These are phyloP conservation scores for Beris chalybata DNA, from an alignment of 2,888 invertebrate genomes.

Conservation along the genomic window DNA sequence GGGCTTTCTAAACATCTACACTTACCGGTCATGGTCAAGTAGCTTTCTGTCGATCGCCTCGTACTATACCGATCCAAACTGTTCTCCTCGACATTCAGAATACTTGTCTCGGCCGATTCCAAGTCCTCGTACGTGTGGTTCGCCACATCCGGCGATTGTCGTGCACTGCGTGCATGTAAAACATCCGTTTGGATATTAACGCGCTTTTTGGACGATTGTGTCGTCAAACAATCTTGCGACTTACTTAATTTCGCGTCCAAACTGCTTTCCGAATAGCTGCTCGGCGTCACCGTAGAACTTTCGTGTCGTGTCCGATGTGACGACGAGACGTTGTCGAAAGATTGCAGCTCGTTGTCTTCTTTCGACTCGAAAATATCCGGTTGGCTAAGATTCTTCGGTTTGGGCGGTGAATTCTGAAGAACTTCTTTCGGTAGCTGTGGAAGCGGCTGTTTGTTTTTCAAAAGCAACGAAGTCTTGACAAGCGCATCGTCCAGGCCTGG, in stretches of 20 bases:
- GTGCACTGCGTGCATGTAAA: conserved; percentile 44
- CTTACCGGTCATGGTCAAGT: conserved; percentile 65
- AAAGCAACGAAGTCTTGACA: conserved; percentile 52
- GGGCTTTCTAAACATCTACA: neutral
- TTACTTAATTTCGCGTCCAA: conserved; percentile 53
- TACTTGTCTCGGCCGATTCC: conserved; percentile 54
- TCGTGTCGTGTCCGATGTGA: conserved; percentile 41
- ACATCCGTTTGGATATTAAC: conserved; percentile 65
- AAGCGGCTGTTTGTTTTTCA: conserved; percentile 57
- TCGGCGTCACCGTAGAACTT: conserved; percentile 55
- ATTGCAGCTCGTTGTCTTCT: conserved; percentile 53
- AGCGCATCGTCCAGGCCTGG: conserved; percentile 53
- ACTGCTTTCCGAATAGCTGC: conserved; percentile 53
- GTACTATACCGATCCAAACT: conserved; percentile 61
- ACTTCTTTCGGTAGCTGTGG: conserved; percentile 50
- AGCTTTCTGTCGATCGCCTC: conserved; percentile 62
- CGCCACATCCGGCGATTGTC: conserved; percentile 38
- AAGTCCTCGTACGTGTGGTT: conserved; percentile 51
- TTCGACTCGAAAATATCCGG: conserved; percentile 59
- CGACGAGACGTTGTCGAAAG: conserved; percentile 49
- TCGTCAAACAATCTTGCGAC: conserved; percentile 55
- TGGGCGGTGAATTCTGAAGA: conserved; percentile 25
- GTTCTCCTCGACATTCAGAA: conserved; percentile 52
- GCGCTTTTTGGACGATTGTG: conserved; percentile 62
- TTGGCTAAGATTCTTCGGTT: conserved; percentile 42